These are phyloP conservation scores for Sinosuthora webbiana DNA, from an alignment of 2,113 vertebrate genomes.

Conservation along the genomic window DNA sequence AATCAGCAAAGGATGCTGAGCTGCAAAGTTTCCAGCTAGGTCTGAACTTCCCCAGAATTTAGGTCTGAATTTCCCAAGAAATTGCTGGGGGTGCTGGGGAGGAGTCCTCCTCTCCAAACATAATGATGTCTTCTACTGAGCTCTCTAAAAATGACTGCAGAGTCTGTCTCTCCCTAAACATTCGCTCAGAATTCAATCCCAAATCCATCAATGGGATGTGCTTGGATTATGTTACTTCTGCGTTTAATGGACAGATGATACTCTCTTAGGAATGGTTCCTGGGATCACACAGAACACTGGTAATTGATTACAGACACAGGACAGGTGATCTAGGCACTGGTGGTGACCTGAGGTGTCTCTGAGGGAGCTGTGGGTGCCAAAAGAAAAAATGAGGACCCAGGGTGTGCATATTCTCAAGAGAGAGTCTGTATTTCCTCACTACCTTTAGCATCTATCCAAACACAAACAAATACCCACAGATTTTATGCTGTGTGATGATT, in stretches of 20 bases:
- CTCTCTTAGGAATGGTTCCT: not conserved
- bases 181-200: not conserved
- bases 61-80: not conserved
- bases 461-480: not conserved
- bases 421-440: not conserved
- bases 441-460: not conserved
- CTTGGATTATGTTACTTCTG: not conserved
- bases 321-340: not conserved
- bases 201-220: not conserved
- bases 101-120: not conserved
- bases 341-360: not conserved
- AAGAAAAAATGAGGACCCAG: not conserved
- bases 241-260: not conserved
- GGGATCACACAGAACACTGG: not conserved
- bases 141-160: not conserved
- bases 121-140: not conserved
- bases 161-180: not conserved
- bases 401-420: not conserved
- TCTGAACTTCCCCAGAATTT: not conserved
- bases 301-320: not conserved
- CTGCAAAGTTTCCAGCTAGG: not conserved
- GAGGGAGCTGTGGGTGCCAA: not conserved
- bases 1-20: not conserved
- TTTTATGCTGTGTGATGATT: constrained; percentile 6
- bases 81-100: not conserved